These are phyloP conservation scores for Agriopis leucophaearia DNA, from an alignment of 2,888 invertebrate species.

Conservation along the genomic window DNA sequence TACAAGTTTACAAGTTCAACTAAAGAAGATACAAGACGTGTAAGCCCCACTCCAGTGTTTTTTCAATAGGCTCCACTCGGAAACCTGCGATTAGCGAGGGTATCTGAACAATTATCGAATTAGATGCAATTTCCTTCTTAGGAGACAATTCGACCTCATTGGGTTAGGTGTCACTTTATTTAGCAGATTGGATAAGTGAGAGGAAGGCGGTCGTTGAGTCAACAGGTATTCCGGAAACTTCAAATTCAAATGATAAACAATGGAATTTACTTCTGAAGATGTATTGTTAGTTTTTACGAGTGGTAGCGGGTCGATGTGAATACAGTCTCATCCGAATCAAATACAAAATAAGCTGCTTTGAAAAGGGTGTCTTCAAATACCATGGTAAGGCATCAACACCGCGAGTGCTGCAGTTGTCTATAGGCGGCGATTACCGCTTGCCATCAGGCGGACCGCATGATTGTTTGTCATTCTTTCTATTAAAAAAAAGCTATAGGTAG, in stretches of 20 bases:
- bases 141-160: conserved; percentile 50
- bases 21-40: neutral
- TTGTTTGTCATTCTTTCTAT: no score
- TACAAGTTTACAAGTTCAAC: neutral
- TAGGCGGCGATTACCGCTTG: no score
- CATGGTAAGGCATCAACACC: no score
- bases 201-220: conserved; percentile 24
- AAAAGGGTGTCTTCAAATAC: no score
- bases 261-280: neutral
- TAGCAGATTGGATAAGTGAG: conserved; percentile 40
- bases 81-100: conserved; percentile 56
- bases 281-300: neutral
- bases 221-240: conserved; percentile 21
- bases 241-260: conserved; percentile 6
- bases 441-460: no score
- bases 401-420: no score
- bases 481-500: no score
- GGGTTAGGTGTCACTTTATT: conserved; percentile 45
- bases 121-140: conserved; percentile 72
- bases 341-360: no score
- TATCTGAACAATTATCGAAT: conserved; percentile 79
- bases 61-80: conserved; percentile 20
- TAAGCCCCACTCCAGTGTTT: conserved; percentile 3
- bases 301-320: no score
- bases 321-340: no score